These are phyloP conservation scores for Nebria salina DNA, from an alignment of 2,888 invertebrate genomes.

Conservation along the genomic window DNA sequence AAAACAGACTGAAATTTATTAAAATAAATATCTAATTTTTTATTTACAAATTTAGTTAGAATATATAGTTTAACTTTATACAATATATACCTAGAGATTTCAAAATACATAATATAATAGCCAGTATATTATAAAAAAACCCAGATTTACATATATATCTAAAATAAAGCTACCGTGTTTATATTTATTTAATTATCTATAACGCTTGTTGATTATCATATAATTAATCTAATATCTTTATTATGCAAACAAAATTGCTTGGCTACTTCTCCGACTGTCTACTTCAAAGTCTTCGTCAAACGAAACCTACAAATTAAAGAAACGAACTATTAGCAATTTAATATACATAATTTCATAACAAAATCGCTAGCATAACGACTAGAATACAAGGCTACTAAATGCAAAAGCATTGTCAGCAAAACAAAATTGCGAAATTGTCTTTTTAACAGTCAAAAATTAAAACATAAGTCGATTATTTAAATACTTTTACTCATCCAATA, in stretches of 20 bases:
- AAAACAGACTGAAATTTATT: neutral
- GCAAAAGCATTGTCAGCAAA: too few relatives aligned
- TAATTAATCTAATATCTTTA: neutral
- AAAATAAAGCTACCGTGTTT: neutral
- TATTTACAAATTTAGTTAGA: neutral
- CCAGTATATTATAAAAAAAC: neutral
- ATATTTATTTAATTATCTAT: neutral
- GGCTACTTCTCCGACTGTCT: neutral
- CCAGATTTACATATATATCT: neutral
- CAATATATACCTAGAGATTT: neutral
- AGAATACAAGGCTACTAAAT: too few relatives aligned
- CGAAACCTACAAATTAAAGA: neutral
- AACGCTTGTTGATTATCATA: neutral
- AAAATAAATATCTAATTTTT: neutral
- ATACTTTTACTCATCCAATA: too few relatives aligned
- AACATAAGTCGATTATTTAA: too few relatives aligned
- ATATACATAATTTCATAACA: neutral
- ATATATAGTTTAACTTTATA: conserved; percentile 1
- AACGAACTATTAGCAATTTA: neutral
- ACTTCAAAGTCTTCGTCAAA: neutral
- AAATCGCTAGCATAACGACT: too few relatives aligned
- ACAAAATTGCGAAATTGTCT: too few relatives aligned
- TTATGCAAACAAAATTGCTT: neutral
- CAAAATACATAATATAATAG: neutral
- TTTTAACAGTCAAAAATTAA: too few relatives aligned